Evolutionary conservation across 2,797 vertebrate genomes (phyloP), one percentile per base, ranked within the genome.

Genomic region (Ciconia nigra): DNA sequence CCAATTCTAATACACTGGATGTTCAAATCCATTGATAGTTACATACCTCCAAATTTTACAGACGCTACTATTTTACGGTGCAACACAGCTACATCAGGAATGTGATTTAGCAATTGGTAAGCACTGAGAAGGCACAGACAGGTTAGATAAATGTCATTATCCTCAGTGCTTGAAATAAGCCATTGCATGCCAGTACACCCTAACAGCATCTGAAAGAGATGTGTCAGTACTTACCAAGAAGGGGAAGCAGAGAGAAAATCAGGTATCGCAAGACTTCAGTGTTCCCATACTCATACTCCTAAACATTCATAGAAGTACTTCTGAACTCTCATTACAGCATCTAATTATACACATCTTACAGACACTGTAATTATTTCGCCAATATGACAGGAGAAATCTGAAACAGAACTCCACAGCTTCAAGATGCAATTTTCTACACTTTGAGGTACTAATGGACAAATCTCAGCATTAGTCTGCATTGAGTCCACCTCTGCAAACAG

Each of bases 341-440:
- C 82, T 93, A 95, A 94, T 95, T 92, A 93, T 41, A 89, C 70
- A 72, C 51, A 49, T 65, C 70, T 96, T 83, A 67, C 58, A 96
- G 84, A 86, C 71, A 55, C 69, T 88, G 59, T 41, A 94, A 95
- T 96, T 94, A 94, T 83, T 92, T 81, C 3, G 1, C 72, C 62
- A 85, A 19, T 76, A 85, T 52, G 49, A 95, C 57, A 91, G 31
- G 15, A 87, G n/a, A 92, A 94, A 44, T 82, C 55, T 79, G 83
- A 91, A 93, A 90, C 37, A 83, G 58, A 93, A 81, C 67, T 89
- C 67, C 76, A 85, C 65, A 79, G 73, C 57, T 88, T 46, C 4
- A 9, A 94, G 84, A 91, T 29, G 58, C 57, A 86, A 89, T 96
- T 83, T 95, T 72, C 82, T 81, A 69, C 72, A 78, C 71, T 93